These are phyloP conservation scores for Gastracanthus pulcherrimus DNA, from an alignment of 2,888 invertebrate genomes.

Conservation along the genomic window DNA sequence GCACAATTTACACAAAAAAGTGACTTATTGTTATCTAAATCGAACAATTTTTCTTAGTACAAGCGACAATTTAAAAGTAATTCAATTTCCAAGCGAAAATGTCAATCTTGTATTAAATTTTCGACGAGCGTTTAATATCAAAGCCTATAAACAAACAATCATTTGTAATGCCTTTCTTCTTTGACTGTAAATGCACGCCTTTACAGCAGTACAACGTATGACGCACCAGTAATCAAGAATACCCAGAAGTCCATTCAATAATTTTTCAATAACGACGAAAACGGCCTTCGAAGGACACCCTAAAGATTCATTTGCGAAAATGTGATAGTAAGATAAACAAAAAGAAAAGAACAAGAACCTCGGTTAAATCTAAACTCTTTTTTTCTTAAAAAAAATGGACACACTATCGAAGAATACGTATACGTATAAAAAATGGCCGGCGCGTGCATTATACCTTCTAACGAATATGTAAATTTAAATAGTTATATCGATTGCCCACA, in stretches of 20 bases:
- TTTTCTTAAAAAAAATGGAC: neutral
- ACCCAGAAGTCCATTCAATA: neutral
- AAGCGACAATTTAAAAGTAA: neutral
- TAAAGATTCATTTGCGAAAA: conserved; percentile 18
- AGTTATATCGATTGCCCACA: neutral
- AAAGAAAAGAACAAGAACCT: neutral
- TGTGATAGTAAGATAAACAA: conserved; percentile 37
- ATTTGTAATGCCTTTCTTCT: neutral
- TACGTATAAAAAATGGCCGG: neutral
- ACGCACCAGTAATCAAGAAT: neutral
- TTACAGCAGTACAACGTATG: neutral
- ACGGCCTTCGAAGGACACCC: conserved; percentile 25
- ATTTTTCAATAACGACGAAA: neutral
- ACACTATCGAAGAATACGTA: neutral
- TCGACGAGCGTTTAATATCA: neutral
- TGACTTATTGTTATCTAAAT: neutral
- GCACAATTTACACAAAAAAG: neutral
- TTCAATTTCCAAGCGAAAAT: neutral
- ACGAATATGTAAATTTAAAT: conserved; percentile 16
- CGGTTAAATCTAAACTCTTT: neutral
- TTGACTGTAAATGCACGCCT: neutral
- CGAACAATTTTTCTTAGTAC: neutral
- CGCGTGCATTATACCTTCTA: conserved; percentile 12
- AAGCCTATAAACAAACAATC: neutral
- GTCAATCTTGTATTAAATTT: conserved; percentile 1